Evolutionary conservation across 2,888 invertebrate species (phyloP).

Genomic region (Drosophila sordidula): DNA sequence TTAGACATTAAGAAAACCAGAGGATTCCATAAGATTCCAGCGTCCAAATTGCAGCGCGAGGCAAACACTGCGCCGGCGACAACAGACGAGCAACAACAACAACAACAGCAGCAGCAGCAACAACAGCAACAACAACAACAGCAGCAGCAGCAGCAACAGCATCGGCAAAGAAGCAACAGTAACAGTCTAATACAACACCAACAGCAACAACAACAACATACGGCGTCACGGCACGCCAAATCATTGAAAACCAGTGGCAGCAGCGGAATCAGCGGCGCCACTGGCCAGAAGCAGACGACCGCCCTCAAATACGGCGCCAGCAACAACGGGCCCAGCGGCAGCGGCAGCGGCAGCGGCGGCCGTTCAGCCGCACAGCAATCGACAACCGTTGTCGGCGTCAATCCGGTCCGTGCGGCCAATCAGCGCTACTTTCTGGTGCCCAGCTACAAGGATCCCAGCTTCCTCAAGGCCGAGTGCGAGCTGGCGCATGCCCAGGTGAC

Average conservation of each 20-base stretch:
- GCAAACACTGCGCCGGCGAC: constrained; percentile 29
- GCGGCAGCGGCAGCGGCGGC: constrained; percentile 10
- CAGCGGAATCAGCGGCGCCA: not conserved
- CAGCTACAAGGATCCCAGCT: constrained; percentile 83
- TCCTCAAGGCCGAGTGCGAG: constrained; percentile 84
- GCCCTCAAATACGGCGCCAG: constrained; percentile 12
- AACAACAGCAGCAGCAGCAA: constrained; percentile 10
- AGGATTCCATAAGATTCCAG: constrained; percentile 82
- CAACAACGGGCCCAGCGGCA: constrained; percentile 20
- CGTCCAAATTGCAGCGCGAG: constrained; percentile 73
- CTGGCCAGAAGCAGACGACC: constrained; percentile 16
- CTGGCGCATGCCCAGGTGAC: constrained; percentile 84
- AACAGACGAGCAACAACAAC: constrained; percentile 28
- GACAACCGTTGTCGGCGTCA: constrained; percentile 35
- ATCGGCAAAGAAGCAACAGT: not conserved
- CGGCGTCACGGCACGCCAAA: constrained; percentile 26
- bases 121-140: constrained; percentile 25
- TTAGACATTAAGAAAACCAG: constrained; percentile 82
- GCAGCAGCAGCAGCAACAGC: constrained; percentile 16
- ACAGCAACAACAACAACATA: constrained; percentile 9
- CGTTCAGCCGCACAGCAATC: constrained; percentile 4
- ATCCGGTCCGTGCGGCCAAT: constrained; percentile 81
- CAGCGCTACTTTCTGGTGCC: constrained; percentile 80
- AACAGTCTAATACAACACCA: not conserved
- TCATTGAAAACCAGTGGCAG: constrained; percentile 12